Evolutionary conservation across 2,888 invertebrate genomes (phyloP).

Genomic region (Macaria liturata): DNA sequence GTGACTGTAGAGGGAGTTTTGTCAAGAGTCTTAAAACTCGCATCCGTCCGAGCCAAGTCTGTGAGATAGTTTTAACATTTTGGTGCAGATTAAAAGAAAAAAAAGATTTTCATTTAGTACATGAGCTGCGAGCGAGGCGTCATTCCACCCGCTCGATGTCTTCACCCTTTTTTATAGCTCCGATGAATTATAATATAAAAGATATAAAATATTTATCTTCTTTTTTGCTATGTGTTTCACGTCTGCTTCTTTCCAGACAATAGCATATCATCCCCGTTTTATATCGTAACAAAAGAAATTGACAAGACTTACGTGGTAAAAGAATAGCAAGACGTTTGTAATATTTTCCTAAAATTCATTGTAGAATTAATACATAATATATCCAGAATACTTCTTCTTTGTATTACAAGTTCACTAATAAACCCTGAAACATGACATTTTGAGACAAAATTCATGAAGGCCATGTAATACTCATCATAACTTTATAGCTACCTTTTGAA

Average conservation of each 20-base stretch:
- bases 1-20: conserved; percentile 11
- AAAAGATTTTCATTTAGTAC: conserved; percentile 47
- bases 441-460: conserved; percentile 11
- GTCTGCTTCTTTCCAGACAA: conserved; percentile 66
- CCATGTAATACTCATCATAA: conserved; percentile 21
- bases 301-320: conserved; percentile 47
- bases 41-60: conserved; percentile 22
- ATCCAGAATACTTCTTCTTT: too few species aligned
- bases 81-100: conserved; percentile 51
- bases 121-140: conserved; percentile 55
- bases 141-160: conserved; percentile 56
- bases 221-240: conserved; percentile 67
- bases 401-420: too few species aligned
- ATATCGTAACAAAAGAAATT: conserved; percentile 58
- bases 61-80: conserved; percentile 22
- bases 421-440: too few species aligned
- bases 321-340: conserved; percentile 34
- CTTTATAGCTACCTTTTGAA: conserved; percentile 21
- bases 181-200: conserved; percentile 59
- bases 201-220: conserved; percentile 77
- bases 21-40: conserved; percentile 21
- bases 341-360: conserved; percentile 15
- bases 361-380: too few species aligned
- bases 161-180: conserved; percentile 70
- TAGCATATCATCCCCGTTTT: conserved; percentile 67